Evolutionary conservation across 2,113 vertebrate species (phyloP), one percentile per base, ranked within the genome.

Genomic region (Falcunculus frontatus): DNA sequence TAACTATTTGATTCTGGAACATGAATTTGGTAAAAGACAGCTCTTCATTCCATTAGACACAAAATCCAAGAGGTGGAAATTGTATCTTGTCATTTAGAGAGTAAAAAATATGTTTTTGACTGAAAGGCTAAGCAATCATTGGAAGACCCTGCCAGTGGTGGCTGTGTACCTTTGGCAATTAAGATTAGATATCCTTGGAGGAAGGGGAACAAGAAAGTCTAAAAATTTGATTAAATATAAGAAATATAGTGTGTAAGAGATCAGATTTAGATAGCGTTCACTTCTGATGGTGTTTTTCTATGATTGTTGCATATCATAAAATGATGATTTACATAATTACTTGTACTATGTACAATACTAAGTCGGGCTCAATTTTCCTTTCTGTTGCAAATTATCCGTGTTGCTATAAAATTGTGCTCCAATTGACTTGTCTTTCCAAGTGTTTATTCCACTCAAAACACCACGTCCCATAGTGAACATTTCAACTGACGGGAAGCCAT

Each of bases 181-280:
- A 35, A 44, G 14, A 41, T 30, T 49, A 63, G 27, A 35, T 39
- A 9, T 57, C 16, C 44, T 47, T 29, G 2, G 5, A 42, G 8
- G 6, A 4, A 1, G 3, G 11, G 4, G 10, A 33, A 68, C 1
- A 44, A 29, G 37, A 75, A 70, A 2, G 6, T 22, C 11, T 63
- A 44, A 77, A 92, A 62, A 69, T 4, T 7, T 22, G 4, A 23
- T 37, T 57, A 64, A 69, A 55, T 65, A 56, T 60, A 37, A 64
- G 23, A 60, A 35, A 7, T 1, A 0, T 26, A 33, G 32, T 39
- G 9, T 84, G 17, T 19, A 72, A 79, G 27, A 57, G 12, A 44
- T 63, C 29, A 29, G 6, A 42, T 69, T 39, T 50, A 25, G 16
- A 49, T 7, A 75, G 2, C 29, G 10, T 49, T 32, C 25, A 33